Evolutionary conservation across 2,888 invertebrate species (phyloP).

Genomic region (Salticus scenicus): DNA sequence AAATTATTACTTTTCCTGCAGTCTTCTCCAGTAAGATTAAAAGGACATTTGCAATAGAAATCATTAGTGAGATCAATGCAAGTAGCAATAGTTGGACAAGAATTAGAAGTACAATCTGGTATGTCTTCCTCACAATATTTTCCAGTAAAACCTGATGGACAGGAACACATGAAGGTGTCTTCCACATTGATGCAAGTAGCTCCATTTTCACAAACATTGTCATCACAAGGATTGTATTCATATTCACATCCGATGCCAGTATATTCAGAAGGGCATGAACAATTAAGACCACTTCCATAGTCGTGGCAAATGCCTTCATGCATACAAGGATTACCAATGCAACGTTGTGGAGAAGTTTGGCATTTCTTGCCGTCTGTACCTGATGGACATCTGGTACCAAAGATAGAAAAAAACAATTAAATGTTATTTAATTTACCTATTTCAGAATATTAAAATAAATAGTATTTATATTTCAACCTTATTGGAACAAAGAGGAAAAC

Average conservation of each 20-base stretch:
- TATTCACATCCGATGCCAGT: slow-evolving; percentile 94
- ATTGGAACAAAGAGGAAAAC: too few species aligned
- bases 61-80: slow-evolving; percentile 92
- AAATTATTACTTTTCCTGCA: slow-evolving; percentile 89
- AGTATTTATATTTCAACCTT: too few species aligned
- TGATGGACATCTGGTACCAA: slow-evolving; percentile 84
- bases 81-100: slow-evolving; percentile 93
- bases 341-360: slow-evolving; percentile 95
- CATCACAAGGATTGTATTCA: slow-evolving; percentile 82
- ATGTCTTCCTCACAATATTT: slow-evolving; percentile 94
- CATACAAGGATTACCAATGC: slow-evolving; percentile 95
- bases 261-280: slow-evolving; percentile 90
- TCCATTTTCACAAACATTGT: slow-evolving; percentile 88
- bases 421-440: too few species aligned
- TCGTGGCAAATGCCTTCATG: slow-evolving; percentile 96
- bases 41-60: slow-evolving; percentile 97
- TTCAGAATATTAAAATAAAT: too few species aligned
- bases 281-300: slow-evolving; percentile 96
- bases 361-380: slow-evolving; percentile 98
- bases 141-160: slow-evolving; percentile 83
- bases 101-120: slow-evolving; percentile 92
- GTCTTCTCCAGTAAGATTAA: slow-evolving; percentile 96
- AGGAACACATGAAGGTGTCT: slow-evolving; percentile 86
- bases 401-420: too few species aligned
- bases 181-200: slow-evolving; percentile 82